Base-by-base conservation (phyloP, 2,113 vertebrate species). In the Mustela lutreola region DNA sequence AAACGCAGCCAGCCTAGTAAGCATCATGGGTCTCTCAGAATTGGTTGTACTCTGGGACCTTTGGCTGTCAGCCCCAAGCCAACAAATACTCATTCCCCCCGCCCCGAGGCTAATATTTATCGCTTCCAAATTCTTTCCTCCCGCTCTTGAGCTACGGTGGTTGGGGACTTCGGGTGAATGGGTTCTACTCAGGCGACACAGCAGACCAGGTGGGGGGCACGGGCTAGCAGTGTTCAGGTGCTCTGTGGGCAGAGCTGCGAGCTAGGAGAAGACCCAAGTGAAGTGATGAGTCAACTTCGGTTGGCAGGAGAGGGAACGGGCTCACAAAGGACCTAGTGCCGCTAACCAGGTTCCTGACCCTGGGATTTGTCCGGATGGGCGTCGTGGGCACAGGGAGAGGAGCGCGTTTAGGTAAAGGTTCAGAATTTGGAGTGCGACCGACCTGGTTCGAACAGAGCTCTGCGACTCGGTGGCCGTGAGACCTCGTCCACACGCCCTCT, bases 401-500 rank as follows among this genome's bases (percentile, higher is more conserved):
- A 36, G 19, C 7, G 21, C 24, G 11, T 79, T 21, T 56, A 53
- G 48, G 36, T 31, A 42, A 63, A 58, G 70, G 26, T 31, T 91
- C 84, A 14, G 80, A 88, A 85, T 65, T 7, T 42, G 42, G 56
- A 84, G 80, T 22, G 84, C 12, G 50, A 50, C 18, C 15, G 28
- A 50, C 82, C 82, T 76, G 58, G 31, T 67, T 92, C 42, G 12
- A 75, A 89, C 31, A 60, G 4, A n/a, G 67, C 91, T 31, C 67
- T 28, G 33, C 39, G 15, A 0, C 67, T 11, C 42, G 4, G 19
- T 11, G n/a, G 22, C 33, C 6, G 12, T 0, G 53, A 10, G 31
- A 1, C 4, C 28, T 11, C 4, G 22, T 60, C 7, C 56, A 3
- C 4, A 2, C 2, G 4, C 3, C 33, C 82, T 22, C 53, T 9